Percentiles rank a stretch among this genome's conserved stretches.
These are phyloP conservation scores for Macroramphosus scolopax DNA, from an alignment of 2,797 vertebrate genomes.

Conservation along the genomic window DNA sequence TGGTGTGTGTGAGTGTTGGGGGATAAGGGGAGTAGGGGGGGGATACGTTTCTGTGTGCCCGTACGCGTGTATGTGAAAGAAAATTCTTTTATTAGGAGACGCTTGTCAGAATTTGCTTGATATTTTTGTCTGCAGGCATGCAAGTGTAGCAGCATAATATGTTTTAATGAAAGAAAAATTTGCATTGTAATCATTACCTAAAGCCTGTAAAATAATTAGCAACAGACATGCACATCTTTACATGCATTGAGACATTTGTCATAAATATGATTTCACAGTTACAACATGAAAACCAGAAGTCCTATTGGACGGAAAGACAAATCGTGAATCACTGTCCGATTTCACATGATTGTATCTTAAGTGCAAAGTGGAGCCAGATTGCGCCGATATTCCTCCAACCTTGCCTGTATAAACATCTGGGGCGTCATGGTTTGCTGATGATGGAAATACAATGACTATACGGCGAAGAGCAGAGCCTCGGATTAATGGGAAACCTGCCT, in stretches of 20 bases:
- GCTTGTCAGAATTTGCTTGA: slow-evolving; percentile 17
- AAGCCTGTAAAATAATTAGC: too few relatives aligned
- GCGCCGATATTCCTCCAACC: slow-evolving; percentile 42
- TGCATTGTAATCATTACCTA: slow-evolving; percentile 15
- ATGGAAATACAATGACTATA: slow-evolving; percentile 65
- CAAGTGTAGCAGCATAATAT: slow-evolving; percentile 17
- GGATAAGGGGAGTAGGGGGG: slow-evolving; percentile 8
- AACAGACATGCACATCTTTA: not conserved
- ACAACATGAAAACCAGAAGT: slow-evolving; percentile 34
- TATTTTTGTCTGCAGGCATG: slow-evolving; percentile 31
- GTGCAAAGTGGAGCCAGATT: slow-evolving; percentile 42
- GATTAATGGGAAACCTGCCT: slow-evolving; percentile 70
- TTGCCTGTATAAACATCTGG: slow-evolving; percentile 62
- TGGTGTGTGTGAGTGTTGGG: slow-evolving; percentile 32
- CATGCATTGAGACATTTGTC: slow-evolving; percentile 9
- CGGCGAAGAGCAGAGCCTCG: slow-evolving; percentile 47
- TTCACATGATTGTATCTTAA: slow-evolving; percentile 39
- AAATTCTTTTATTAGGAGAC: slow-evolving; percentile 58
- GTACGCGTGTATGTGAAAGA: slow-evolving; percentile 28
- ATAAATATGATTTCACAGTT: slow-evolving; percentile 10
- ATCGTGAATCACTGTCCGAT: slow-evolving; percentile 54
- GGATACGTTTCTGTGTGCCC: slow-evolving; percentile 21
- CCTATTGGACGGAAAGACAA: slow-evolving; percentile 40
- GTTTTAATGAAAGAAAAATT: slow-evolving; percentile 9
- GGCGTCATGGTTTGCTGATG: slow-evolving; percentile 54